These are phyloP conservation scores for Gobio gobio DNA, from an alignment of 2,113 vertebrate genomes.

Conservation along the genomic window DNA sequence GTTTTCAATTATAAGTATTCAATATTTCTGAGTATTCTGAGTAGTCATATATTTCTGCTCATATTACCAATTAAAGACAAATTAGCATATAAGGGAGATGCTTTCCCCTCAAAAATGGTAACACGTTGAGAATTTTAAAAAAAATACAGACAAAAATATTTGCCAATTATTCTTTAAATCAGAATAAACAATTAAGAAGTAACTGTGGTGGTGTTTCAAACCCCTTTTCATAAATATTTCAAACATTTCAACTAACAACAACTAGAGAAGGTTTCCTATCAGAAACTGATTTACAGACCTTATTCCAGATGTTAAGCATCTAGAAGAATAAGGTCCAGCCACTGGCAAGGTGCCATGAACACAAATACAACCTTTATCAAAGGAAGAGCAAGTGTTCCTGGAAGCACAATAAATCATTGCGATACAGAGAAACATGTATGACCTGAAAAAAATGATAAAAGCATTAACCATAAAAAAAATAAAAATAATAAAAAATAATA, in stretches of 20 bases:
- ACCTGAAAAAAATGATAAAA: not conserved
- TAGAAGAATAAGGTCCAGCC: too few relatives aligned
- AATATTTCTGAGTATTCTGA: too few relatives aligned
- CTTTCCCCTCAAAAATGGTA: not conserved
- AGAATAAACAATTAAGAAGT: not conserved
- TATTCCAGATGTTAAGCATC: conserved; percentile 30
- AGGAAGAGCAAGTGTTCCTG: not conserved
- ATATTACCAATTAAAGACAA: too few relatives aligned
- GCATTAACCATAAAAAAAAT: not conserved
- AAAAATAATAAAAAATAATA: too few relatives aligned
- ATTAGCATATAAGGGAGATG: too few relatives aligned
- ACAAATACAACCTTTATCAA: conserved; percentile 20
- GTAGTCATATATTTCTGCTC: too few relatives aligned
- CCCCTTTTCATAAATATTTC: not conserved
- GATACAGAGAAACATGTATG: not conserved
- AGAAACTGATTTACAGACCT: conserved; percentile 10
- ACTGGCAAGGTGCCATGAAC: not conserved
- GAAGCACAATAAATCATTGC: conserved; percentile 5
- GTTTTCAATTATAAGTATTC: too few relatives aligned
- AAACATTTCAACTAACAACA: conserved; percentile 13
- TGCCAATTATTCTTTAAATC: not conserved
- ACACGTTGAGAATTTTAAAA: not conserved
- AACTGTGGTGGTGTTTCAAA: not conserved
- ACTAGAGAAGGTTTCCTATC: not conserved
- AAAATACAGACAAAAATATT: not conserved